These are phyloP conservation scores for Takifugu bimaculatus DNA, from an alignment of 2,113 vertebrate genomes.

Conservation along the genomic window DNA sequence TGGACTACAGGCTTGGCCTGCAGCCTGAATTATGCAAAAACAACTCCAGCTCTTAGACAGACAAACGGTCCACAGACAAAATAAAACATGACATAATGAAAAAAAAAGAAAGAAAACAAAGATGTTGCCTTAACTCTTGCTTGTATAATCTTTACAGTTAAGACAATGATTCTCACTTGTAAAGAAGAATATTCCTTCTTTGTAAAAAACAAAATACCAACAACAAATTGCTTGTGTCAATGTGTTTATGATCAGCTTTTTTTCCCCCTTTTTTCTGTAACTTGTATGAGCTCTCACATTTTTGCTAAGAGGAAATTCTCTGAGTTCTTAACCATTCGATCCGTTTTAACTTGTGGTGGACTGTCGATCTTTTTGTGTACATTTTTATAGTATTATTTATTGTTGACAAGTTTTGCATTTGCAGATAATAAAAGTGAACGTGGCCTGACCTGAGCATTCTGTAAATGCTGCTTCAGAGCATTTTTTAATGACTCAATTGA, in stretches of 20 bases:
- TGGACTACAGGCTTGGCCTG: slow-evolving; percentile 48
- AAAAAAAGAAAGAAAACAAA: slow-evolving; percentile 42
- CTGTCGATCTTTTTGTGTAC: slow-evolving; percentile 78
- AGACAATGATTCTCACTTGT: slow-evolving; percentile 69
- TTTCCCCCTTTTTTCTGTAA: slow-evolving; percentile 63
- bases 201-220: slow-evolving; percentile 73
- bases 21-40: slow-evolving; percentile 76
- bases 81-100: slow-evolving; percentile 35
- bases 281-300: slow-evolving; percentile 73
- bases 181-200: slow-evolving; percentile 64
- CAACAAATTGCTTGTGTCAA: slow-evolving; percentile 76
- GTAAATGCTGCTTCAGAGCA: slow-evolving; percentile 63
- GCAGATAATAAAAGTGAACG: slow-evolving; percentile 65
- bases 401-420: slow-evolving; percentile 77
- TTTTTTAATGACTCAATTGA: slow-evolving; percentile 69
- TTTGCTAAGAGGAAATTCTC: slow-evolving; percentile 66
- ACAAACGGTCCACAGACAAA: slow-evolving; percentile 46
- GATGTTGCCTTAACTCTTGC: slow-evolving; percentile 81
- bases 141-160: slow-evolving; percentile 74
- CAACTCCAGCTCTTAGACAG: slow-evolving; percentile 45
- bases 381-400: slow-evolving; percentile 85
- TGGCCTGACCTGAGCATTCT: slow-evolving; percentile 67
- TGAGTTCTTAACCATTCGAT: slow-evolving; percentile 42
- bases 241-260: slow-evolving; percentile 76
- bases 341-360: slow-evolving; percentile 75